These are phyloP conservation scores for Tachycineta bicolor DNA, from an alignment of 2,113 vertebrate genomes.

Conservation along the genomic window DNA sequence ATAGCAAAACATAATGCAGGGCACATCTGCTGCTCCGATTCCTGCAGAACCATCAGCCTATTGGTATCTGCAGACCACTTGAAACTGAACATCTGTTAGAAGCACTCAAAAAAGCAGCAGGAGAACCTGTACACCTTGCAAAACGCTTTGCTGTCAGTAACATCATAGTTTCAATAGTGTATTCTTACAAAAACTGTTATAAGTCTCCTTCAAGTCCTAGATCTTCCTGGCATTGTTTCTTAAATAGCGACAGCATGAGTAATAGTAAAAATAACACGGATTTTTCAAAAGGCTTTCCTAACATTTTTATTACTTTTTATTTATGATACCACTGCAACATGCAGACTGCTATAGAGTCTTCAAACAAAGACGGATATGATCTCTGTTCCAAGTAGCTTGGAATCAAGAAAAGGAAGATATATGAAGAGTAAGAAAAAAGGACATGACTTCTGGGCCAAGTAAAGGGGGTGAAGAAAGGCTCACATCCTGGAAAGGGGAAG, in stretches of 20 bases:
- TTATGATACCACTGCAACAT: background rate
- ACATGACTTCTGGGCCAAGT: background rate
- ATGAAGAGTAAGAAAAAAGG: background rate
- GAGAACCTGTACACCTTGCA: conserved; percentile 54
- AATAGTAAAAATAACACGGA: conserved; percentile 37
- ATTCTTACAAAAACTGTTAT: conserved; percentile 21
- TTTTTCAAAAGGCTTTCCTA: conserved; percentile 27
- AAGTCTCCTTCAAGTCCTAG: conserved; percentile 23
- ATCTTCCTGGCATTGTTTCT: conserved; percentile 55
- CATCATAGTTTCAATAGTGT: background rate
- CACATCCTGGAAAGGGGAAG: background rate
- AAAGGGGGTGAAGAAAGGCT: background rate
- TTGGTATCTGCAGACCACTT: conserved; percentile 64
- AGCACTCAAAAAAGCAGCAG: conserved; percentile 58
- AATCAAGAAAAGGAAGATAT: background rate
- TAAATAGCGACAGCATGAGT: conserved; percentile 34
- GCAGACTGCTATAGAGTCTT: background rate
- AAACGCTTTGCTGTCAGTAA: conserved; percentile 37
- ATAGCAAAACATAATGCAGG: conserved; percentile 42
- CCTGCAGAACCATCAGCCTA: conserved; percentile 48
- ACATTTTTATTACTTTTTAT: conserved; percentile 50
- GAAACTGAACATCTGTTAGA: conserved; percentile 69
- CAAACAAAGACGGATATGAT: background rate
- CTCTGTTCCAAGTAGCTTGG: conserved; percentile 18
- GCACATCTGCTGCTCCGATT: conserved; percentile 55